Conservation (phyloP, 2,888 invertebrate genomes). For the Neocrepidodera transversa region DNA sequence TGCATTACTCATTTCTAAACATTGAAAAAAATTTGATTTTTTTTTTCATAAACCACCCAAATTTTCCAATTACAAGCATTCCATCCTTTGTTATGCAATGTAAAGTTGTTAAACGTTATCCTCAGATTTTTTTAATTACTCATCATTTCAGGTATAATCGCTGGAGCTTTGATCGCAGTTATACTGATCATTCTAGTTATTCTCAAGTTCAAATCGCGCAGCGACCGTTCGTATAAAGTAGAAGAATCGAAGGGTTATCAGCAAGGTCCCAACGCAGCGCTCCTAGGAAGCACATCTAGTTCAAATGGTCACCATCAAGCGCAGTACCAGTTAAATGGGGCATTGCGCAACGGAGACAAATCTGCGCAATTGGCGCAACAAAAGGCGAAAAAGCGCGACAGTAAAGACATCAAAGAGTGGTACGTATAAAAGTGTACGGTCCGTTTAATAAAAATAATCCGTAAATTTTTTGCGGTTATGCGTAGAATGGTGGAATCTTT, state of each 20-base stretch:
- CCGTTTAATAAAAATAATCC: not conserved
- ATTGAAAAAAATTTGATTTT: no score
- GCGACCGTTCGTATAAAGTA: slow-evolving; percentile 92
- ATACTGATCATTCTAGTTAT: slow-evolving; percentile 90
- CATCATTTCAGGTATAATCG: slow-evolving; percentile 73
- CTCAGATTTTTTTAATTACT: no score
- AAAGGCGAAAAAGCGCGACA: slow-evolving; percentile 71
- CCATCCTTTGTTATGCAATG: no score
- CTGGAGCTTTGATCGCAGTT: slow-evolving; percentile 88
- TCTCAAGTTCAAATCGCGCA: slow-evolving; percentile 84
- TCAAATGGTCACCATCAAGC: slow-evolving; percentile 62
- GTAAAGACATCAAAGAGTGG: slow-evolving; percentile 96
- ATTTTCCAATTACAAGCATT: no score
- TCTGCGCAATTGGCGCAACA: slow-evolving; percentile 49
- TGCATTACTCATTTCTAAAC: no score
- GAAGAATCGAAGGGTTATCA: slow-evolving; percentile 81
- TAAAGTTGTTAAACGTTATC: no score
- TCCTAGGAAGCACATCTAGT: slow-evolving; percentile 68
- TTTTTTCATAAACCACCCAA: no score
- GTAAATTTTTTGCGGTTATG: not conserved
- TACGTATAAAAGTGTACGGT: slow-evolving; percentile 74
- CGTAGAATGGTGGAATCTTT: not conserved
- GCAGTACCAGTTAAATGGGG: slow-evolving; percentile 62
- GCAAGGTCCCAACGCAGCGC: slow-evolving; percentile 79
- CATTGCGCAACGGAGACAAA: slow-evolving; percentile 64